These are phyloP conservation scores for Zapornia atra DNA, from an alignment of 2,113 vertebrate genomes.

Conservation along the genomic window DNA sequence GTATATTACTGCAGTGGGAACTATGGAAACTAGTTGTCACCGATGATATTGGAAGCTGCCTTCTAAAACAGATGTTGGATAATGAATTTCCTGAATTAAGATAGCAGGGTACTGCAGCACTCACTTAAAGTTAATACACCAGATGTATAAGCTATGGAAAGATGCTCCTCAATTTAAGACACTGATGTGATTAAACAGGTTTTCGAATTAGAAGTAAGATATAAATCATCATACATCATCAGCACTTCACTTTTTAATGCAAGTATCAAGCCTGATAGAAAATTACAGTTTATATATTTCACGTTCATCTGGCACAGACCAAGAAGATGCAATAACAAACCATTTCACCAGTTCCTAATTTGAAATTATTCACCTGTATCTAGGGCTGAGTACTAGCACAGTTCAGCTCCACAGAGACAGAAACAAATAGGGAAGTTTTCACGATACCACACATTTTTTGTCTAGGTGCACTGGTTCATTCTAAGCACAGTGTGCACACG, in stretches of 20 bases:
- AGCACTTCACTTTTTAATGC: not conserved
- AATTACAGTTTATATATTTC: not conserved
- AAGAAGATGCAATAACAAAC: not conserved
- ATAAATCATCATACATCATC: not conserved
- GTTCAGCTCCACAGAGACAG: not conserved
- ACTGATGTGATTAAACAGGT: not conserved
- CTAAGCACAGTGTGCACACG: not conserved
- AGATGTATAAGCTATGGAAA: constrained; percentile 22
- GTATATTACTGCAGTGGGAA: constrained; percentile 46
- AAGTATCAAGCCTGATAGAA: not conserved
- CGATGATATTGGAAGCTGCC: constrained; percentile 48
- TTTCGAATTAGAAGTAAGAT: not conserved
- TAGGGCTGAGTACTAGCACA: not conserved
- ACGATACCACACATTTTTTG: not conserved
- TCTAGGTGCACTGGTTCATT: not conserved
- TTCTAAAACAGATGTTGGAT: constrained; percentile 69
- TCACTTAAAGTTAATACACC: constrained; percentile 51
- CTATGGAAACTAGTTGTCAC: constrained; percentile 23
- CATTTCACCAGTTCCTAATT: not conserved
- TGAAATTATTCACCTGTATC: not conserved
- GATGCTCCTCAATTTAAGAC: constrained; percentile 18
- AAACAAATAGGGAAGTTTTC: not conserved
- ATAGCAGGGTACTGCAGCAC: constrained; percentile 31
- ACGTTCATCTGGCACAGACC: not conserved
- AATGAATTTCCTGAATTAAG: constrained; percentile 70